Percentiles rank a stretch among this genome's conserved stretches.
Evolutionary conservation across 2,888 invertebrate genomes (phyloP).

Genomic region (Lochmaea capreae): DNA sequence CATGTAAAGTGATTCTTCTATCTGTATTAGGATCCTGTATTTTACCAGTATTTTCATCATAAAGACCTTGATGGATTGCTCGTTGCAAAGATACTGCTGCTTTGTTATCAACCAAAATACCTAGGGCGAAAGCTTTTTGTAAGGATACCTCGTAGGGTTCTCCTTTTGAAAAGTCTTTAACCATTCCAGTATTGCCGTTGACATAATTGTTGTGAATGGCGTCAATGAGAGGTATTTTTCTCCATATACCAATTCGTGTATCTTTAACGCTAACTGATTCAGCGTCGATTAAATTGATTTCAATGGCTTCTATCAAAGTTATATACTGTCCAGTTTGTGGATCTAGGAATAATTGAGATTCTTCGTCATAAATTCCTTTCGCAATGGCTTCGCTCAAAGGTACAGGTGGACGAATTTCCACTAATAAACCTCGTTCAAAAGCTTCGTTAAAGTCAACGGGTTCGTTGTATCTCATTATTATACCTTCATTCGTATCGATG

Average conservation of each 20-base stretch:
- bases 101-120: slow-evolving; percentile 83
- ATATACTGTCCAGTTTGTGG: slow-evolving; percentile 82
- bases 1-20: slow-evolving; percentile 83
- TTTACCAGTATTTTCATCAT: slow-evolving; percentile 84
- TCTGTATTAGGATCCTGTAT: slow-evolving; percentile 84
- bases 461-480: slow-evolving; percentile 69
- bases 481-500: slow-evolving; percentile 80
- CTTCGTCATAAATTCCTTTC: slow-evolving; percentile 83
- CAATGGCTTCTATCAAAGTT: slow-evolving; percentile 85
- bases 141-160: slow-evolving; percentile 77
- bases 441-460: slow-evolving; percentile 85
- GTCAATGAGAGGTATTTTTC: slow-evolving; percentile 81
- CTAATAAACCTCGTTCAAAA: slow-evolving; percentile 83
- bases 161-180: slow-evolving; percentile 75
- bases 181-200: slow-evolving; percentile 76
- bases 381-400: slow-evolving; percentile 84
- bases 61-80: slow-evolving; percentile 87
- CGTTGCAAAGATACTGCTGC: slow-evolving; percentile 85
- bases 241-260: slow-evolving; percentile 79
- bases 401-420: slow-evolving; percentile 85
- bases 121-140: slow-evolving; percentile 82
- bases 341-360: slow-evolving; percentile 85
- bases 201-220: slow-evolving; percentile 82
- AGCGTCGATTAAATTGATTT: slow-evolving; percentile 83
- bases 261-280: slow-evolving; percentile 87